Evolutionary conservation across 2,797 vertebrate genomes (phyloP).

Genomic region (Gymnocypris eckloni): DNA sequence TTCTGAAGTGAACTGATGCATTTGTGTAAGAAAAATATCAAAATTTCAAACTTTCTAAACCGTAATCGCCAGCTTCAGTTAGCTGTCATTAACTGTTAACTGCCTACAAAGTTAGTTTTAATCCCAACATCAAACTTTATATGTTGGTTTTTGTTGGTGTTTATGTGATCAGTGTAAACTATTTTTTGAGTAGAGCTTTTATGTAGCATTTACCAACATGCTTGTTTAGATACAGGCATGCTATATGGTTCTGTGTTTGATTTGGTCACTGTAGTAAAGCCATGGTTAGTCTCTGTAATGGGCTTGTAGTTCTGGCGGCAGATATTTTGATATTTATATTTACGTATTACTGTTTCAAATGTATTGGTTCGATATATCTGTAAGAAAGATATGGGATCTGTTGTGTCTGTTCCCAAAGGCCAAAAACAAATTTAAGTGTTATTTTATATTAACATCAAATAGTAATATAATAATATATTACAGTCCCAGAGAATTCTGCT

Average conservation of each 20-base stretch:
- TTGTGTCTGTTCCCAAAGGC: not conserved
- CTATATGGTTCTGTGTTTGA: not conserved
- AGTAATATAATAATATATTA: constrained; percentile 18
- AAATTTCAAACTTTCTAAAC: too few relatives aligned
- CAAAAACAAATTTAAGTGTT: constrained; percentile 6
- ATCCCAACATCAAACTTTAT: not conserved
- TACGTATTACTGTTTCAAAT: not conserved
- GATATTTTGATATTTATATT: not conserved
- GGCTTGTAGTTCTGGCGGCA: not conserved
- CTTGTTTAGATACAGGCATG: not conserved
- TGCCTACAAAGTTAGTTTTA: too few relatives aligned
- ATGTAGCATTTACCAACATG: not conserved
- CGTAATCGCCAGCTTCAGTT: too few relatives aligned
- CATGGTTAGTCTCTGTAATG: not conserved
- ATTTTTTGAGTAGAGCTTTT: not conserved
- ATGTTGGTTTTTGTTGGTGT: not conserved
- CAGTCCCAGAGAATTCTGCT: not conserved
- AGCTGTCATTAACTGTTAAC: too few relatives aligned
- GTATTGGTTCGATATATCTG: not conserved
- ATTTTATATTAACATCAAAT: constrained; percentile 29
- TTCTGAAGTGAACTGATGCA: not conserved
- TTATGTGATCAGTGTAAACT: too few relatives aligned
- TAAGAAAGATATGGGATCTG: not conserved
- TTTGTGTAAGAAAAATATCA: too few relatives aligned
- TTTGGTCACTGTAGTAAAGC: not conserved